A percentile compares a stretch with the other conserved stretches of the same genome.
These are phyloP conservation scores for Dasypolia templi DNA, from an alignment of 2,888 invertebrate genomes.

Conservation along the genomic window DNA sequence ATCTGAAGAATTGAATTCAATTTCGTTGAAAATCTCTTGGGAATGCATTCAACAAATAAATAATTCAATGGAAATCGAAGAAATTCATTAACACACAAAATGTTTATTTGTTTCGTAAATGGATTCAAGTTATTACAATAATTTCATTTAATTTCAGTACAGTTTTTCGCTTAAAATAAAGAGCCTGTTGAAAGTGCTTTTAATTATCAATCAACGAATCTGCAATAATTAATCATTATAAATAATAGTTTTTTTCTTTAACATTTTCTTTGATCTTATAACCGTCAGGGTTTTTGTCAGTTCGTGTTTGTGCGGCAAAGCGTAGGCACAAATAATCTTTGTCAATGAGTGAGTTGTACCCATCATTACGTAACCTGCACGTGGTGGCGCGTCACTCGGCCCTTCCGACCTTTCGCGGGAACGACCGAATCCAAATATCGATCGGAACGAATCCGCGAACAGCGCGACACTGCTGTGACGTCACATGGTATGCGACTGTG, in stretches of 20 bases:
- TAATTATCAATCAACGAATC: neutral
- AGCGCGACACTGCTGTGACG: constrained; percentile 85
- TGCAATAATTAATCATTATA: constrained; percentile 14
- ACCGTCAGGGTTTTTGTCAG: constrained; percentile 27
- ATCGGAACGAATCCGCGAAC: constrained; percentile 81
- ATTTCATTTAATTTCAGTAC: neutral
- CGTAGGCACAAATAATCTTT: constrained; percentile 83
- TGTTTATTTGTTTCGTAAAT: constrained; percentile 7
- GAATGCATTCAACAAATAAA: constrained; percentile 44
- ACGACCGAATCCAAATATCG: constrained; percentile 82
- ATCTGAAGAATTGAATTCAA: constrained; percentile 39
- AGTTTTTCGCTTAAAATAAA: neutral
- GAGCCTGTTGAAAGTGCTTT: neutral
- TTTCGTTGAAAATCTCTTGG: constrained; percentile 38
- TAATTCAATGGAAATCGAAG: constrained; percentile 27
- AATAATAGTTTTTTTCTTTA: neutral
- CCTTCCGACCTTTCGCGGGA: constrained; percentile 77
- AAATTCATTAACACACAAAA: constrained; percentile 9
- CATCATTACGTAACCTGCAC: constrained; percentile 86
- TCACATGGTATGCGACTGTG: constrained; percentile 71
- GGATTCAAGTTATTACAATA: neutral
- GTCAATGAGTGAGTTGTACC: constrained; percentile 89
- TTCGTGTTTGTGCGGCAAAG: constrained; percentile 71
- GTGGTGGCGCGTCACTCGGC: constrained; percentile 81
- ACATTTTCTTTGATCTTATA: constrained; percentile 2